These are phyloP conservation scores for Cryptocephalus moraei DNA, from an alignment of 2,888 invertebrate species.

Conservation along the genomic window DNA sequence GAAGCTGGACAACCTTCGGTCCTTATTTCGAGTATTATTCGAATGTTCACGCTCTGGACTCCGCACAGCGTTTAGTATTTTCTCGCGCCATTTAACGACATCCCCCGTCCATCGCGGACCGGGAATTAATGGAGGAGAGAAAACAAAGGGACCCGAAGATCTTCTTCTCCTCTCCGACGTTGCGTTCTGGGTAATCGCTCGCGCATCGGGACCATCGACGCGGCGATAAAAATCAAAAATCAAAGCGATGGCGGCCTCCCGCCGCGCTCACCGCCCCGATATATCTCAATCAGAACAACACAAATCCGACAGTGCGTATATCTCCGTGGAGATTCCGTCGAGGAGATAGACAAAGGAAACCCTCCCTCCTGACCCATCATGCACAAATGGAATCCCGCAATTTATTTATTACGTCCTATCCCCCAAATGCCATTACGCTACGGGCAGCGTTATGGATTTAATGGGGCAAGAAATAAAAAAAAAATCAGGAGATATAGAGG, in stretches of 20 bases:
- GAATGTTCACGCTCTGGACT: too few relatives aligned
- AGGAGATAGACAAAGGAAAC: too few relatives aligned
- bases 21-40: too few relatives aligned
- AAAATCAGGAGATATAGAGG: not conserved
- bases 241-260: conserved; percentile 8
- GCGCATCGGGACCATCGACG: not conserved
- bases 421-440: not conserved
- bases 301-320: conserved; percentile 29
- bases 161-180: too few relatives aligned
- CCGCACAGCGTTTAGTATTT: too few relatives aligned
- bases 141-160: too few relatives aligned
- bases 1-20: too few relatives aligned
- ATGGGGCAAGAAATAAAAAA: not conserved
- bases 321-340: conserved; percentile 17
- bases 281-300: conserved; percentile 28
- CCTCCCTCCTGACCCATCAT: too few relatives aligned
- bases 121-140: too few relatives aligned
- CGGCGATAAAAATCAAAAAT: conserved; percentile 1
- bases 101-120: too few relatives aligned
- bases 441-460: not conserved
- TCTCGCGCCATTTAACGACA: too few relatives aligned
- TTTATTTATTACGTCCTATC: not conserved
- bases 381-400: not conserved
- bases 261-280: conserved; percentile 22
- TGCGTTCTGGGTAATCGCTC: too few relatives aligned